Base-by-base conservation (phyloP, 2,888 invertebrate genomes). In the Drosophila tanythrix region DNA sequence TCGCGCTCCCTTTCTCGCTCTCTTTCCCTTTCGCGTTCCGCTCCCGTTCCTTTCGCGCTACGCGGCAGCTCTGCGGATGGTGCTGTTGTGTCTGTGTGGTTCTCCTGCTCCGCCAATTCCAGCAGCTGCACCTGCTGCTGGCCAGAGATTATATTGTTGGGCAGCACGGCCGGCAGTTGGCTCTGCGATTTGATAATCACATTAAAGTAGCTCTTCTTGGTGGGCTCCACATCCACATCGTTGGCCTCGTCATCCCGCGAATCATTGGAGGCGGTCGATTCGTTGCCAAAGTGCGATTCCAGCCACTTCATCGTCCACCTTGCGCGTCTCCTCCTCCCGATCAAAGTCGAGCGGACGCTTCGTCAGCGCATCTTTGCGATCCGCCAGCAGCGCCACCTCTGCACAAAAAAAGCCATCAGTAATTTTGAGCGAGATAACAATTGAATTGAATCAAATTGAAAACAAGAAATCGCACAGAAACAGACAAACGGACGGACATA, bases 261-360 rank as follows among this genome's bases (percentile, higher is more conserved):
- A 57, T 93, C 93, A 15, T 96, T 96, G 0, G 97, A 97, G 0
- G 96, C 96, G 18, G 96, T 95, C 2, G 97, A 97, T 76, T 97
- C 97, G 91, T 97, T 97, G 59, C 98, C 98, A 91, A 98, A 98
- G 92, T 98, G 98, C 90, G 96, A 96, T 90, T 97, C 97, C 62
- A 98, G 94, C 98, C 98, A 98, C 93, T 97, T 97, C 76, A 97
- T 97, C 0, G 97, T 98, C 94, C n/a, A n/a, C 96, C 93, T 97
- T 97, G 71, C 97, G 95, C 8, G 97, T 97, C 92, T 97, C 97
- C 92, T 98, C 97, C 92, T 98, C 97, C 89, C 97, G 95, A 91
- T 97, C 97, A 88, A 97, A 96, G 93, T 97, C 97, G 75, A 97
- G 93, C 0, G 97, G 97, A 63, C 96, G 95, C 91, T 96, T 96